Evolutionary conservation across 2,888 invertebrate species (phyloP), one percentile per base, ranked within the genome.

Genomic region (Brachylomia viminalis): DNA sequence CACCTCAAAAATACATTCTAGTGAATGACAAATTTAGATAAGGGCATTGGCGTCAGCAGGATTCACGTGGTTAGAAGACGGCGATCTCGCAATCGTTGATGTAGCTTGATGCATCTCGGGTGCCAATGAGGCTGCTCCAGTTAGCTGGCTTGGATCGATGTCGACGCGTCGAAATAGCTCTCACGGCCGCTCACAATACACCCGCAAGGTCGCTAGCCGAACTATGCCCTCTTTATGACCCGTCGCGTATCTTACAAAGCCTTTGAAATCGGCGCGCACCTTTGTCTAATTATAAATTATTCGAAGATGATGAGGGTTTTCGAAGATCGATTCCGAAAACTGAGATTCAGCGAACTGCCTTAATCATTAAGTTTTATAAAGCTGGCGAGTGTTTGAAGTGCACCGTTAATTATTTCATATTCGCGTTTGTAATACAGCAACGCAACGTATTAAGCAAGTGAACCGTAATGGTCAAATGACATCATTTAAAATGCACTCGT

Each of bases 91-190:
- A 94, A 93, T 93, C 90, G 90, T 90, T 90, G 92, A 90, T 86
- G 84, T 84, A 82, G 86, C 82, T 85, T 85, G 90, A 90, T 94
- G 93, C 93, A 94, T 90, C 89, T 90, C 92, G 93, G 93, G 93
- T 95, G 95, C 94, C 95, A 95, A 95, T 91, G 93, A 92, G 92
- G 92, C 90, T 93, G 94, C 93, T 94, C 93, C 91, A 95, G 92
- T 94, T 94, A 91, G 86, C 88, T 88, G 89, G 88, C 89, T 90
- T 88, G 92, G 92, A 94, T 94, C 93, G 94, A 95, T 94, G 94
- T 93, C 92, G 92, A 88, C 88, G 89, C 81, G 92, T 92, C 92
- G 92, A 95, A 95, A 95, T 95, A 95, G 93, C 89, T 88, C 88
- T 89, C 91, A 92, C 91, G 88, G 88, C 83, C 92, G 93, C 93